Evolutionary conservation across 1,140 invertebrate genomes (phyloP).

Genomic region (Globodera ellingtonae): DNA sequence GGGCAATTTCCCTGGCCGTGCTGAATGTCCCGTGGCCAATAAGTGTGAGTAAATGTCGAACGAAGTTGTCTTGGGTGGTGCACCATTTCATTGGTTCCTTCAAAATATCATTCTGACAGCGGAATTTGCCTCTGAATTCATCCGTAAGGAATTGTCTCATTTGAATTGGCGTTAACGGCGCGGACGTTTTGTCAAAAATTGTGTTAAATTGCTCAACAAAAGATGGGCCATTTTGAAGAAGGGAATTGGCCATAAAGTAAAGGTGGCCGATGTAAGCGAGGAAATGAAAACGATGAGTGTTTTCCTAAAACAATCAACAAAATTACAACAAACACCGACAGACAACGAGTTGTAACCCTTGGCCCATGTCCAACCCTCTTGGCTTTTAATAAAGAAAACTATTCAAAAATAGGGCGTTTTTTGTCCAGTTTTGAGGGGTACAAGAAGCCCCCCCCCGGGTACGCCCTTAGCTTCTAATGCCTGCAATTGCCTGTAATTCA

Average conservation of each 20-base stretch:
- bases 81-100: constrained; percentile 13
- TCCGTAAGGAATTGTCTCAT: background rate
- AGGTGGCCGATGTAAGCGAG: constrained; percentile 37
- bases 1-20: constrained; percentile 30
- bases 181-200: constrained; percentile 22
- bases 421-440: constrained; percentile 6
- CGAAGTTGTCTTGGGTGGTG: background rate
- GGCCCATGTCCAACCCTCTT: too few species aligned
- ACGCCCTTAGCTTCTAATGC: constrained; percentile 15
- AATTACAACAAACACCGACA: constrained; percentile 3
- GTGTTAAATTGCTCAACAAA: constrained; percentile 13
- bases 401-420: background rate
- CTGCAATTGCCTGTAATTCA: constrained; percentile 14
- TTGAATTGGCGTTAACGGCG: constrained; percentile 15
- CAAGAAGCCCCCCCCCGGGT: constrained; percentile 13
- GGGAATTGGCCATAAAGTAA: constrained; percentile 24
- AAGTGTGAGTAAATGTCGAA: background rate
- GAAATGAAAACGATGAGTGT: constrained; percentile 31
- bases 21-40: background rate
- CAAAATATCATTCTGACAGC: constrained; percentile 7
- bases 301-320: constrained; percentile 9
- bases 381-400: too few species aligned
- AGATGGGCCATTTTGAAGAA: constrained; percentile 13
- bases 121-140: constrained; percentile 15
- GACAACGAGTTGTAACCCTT: too few species aligned